phyloP scores from a whole-genome alignment of 2,797 vertebrate species.

The Megalops cyprinoides region DNA sequence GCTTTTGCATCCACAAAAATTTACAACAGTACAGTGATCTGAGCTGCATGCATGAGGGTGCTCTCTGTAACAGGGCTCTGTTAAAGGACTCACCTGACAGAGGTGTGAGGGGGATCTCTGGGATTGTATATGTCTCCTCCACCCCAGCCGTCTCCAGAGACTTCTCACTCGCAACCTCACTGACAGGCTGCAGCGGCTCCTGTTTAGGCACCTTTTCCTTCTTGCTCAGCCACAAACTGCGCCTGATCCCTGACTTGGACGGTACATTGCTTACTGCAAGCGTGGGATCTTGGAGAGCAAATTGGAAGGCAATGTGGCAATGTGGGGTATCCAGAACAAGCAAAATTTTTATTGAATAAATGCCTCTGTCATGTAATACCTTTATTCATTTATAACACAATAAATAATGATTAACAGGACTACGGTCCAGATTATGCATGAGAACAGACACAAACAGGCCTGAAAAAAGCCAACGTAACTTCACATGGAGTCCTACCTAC shows the following conservation, averaged over 20 bases:
- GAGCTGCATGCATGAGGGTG: background rate
- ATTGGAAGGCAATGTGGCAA: background rate
- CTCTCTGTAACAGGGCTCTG: background rate
- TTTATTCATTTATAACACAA: too few species aligned
- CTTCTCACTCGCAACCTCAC: constrained; percentile 29
- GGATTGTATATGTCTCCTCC: constrained; percentile 58
- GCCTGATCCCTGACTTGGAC: constrained; percentile 39
- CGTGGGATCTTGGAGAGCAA: constrained; percentile 52
- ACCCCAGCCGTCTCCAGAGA: constrained; percentile 16
- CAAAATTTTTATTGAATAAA: background rate
- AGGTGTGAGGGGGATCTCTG: constrained; percentile 65
- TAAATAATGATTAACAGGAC: background rate
- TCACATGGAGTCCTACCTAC: constrained; percentile 35
- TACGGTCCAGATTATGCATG: background rate
- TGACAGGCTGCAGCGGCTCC: background rate
- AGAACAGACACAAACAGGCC: background rate
- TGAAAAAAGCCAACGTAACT: background rate
- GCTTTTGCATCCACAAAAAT: constrained; percentile 19
- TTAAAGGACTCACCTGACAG: constrained; percentile 67
- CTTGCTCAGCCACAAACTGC: constrained; percentile 53
- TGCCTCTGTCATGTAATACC: background rate
- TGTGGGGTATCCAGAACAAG: background rate
- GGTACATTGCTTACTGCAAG: background rate
- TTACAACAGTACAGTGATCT: background rate
- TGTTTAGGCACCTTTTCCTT: constrained; percentile 30